These are phyloP conservation scores for Hipparchia semele DNA, from an alignment of 2,888 invertebrate genomes.

Conservation along the genomic window DNA sequence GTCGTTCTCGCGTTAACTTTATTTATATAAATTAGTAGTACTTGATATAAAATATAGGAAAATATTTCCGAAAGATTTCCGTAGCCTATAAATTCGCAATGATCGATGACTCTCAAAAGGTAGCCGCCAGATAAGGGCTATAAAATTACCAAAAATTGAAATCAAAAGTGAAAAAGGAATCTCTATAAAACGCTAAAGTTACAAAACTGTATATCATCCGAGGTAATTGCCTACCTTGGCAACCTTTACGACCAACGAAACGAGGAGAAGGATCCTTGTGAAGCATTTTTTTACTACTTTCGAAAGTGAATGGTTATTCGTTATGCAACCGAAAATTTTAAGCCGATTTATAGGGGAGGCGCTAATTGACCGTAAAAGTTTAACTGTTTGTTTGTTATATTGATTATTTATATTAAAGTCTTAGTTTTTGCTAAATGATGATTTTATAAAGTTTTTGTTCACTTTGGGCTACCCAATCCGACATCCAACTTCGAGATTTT, in stretches of 20 bases:
- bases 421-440: background rate
- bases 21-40: too few relatives aligned
- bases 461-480: too few relatives aligned
- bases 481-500: background rate
- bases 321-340: constrained; percentile 55
- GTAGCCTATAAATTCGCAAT: background rate
- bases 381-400: background rate
- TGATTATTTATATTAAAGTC: constrained; percentile 25
- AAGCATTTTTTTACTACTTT: constrained; percentile 55
- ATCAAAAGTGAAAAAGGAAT: constrained; percentile 31
- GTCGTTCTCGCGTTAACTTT: too few relatives aligned
- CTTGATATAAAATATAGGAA: too few relatives aligned
- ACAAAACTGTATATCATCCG: constrained; percentile 44
- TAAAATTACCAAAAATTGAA: constrained; percentile 14
- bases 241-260: constrained; percentile 54
- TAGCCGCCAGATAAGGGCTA: background rate
- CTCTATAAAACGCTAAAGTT: constrained; percentile 41
- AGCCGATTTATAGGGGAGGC: constrained; percentile 55
- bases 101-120: background rate
- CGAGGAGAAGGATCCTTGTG: constrained; percentile 47
- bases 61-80: background rate
- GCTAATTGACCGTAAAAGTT: constrained; percentile 50
- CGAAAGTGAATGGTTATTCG: constrained; percentile 71
- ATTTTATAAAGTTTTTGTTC: too few relatives aligned
- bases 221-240: constrained; percentile 41